Conservation (phyloP, 2,113 vertebrate genomes). For the Camelus bactrianus region DNA sequence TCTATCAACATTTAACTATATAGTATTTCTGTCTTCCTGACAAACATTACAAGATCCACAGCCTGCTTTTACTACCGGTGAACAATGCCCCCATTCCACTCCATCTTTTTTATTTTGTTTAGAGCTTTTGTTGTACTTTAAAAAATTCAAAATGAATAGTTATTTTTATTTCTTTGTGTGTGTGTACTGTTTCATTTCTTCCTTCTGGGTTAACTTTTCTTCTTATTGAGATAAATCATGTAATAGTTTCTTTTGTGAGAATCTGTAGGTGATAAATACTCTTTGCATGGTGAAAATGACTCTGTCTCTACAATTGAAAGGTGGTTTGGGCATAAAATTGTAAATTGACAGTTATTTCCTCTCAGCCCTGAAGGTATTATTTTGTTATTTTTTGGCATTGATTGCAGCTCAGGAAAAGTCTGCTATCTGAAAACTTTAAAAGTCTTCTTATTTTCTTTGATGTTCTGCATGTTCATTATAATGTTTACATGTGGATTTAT, state of each 20-base stretch:
- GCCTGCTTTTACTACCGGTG: not conserved
- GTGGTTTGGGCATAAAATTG: not conserved
- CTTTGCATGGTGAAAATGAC: not conserved
- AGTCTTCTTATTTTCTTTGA: not conserved
- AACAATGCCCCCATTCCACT: not conserved
- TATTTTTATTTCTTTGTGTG: not conserved
- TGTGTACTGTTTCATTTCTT: not conserved
- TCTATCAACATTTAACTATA: not conserved
- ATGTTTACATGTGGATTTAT: not conserved
- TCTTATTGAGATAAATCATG: conserved; percentile 38
- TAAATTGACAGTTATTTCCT: conserved; percentile 29
- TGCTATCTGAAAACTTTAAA: conserved; percentile 3
- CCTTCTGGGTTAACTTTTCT: not conserved
- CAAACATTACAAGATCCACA: not conserved
- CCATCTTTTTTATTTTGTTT: conserved; percentile 7
- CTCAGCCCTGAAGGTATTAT: not conserved
- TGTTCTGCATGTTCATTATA: not conserved
- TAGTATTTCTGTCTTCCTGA: conserved; percentile 44
- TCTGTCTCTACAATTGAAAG: conserved; percentile 42
- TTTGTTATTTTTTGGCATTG: not conserved
- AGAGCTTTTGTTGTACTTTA: not conserved
- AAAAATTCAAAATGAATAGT: not conserved
- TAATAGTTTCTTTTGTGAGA: conserved; percentile 21
- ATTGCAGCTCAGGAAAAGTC: not conserved
- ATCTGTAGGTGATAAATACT: not conserved